These are phyloP conservation scores for Opisthograptis luteolata DNA, from an alignment of 2,888 invertebrate genomes.

Conservation along the genomic window DNA sequence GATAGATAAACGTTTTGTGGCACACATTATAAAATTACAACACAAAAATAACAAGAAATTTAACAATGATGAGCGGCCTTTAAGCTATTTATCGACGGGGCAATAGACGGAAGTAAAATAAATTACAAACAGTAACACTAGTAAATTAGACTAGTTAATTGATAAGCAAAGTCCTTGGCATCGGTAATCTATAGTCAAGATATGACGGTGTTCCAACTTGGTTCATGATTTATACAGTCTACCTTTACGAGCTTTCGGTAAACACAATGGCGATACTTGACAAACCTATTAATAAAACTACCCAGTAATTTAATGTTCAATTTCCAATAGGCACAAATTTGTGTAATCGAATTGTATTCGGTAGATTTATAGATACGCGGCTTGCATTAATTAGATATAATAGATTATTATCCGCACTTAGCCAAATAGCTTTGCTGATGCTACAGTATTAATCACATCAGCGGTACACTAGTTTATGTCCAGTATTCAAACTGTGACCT, in stretches of 20 bases:
- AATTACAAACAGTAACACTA: no score
- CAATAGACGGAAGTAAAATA: no score
- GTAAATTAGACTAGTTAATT: constrained; percentile 13
- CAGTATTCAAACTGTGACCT: constrained; percentile 29
- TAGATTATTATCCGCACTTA: constrained; percentile 22
- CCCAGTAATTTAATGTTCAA: constrained; percentile 26
- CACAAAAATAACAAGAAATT: no score
- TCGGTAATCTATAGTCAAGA: constrained; percentile 49
- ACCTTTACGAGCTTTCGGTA: constrained; percentile 45
- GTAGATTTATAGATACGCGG: constrained; percentile 23
- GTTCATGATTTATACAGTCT: constrained; percentile 56
- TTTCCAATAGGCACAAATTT: constrained; percentile 22
- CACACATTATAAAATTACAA: no score
- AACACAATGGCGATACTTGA: constrained; percentile 45
- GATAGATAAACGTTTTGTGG: no score
- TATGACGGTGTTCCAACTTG: constrained; percentile 51
- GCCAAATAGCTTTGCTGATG: constrained; percentile 18
- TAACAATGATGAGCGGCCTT: no score
- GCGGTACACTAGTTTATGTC: constrained; percentile 28
- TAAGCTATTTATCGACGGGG: no score
- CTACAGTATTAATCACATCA: constrained; percentile 26
- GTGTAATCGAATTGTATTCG: constrained; percentile 28
- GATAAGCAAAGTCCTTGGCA: constrained; percentile 35
- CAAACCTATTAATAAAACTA: constrained; percentile 35
- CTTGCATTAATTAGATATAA: constrained; percentile 24